These are phyloP conservation scores for Ctenoplectra terminalis DNA, from an alignment of 1,140 invertebrate genomes.

Conservation along the genomic window DNA sequence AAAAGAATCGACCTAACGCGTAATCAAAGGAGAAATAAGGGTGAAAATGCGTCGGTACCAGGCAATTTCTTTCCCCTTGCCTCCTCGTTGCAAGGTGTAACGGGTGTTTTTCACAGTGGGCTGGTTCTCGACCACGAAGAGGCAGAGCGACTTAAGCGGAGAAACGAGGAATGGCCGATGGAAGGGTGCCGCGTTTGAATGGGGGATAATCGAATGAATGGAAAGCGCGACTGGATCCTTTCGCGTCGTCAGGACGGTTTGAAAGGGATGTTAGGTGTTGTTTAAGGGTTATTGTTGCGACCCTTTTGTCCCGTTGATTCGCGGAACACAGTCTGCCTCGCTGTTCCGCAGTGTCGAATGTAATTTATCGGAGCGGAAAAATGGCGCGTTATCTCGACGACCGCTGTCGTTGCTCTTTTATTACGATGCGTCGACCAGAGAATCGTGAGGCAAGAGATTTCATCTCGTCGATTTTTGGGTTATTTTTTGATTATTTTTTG, in stretches of 20 bases:
- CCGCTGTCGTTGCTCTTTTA: neutral
- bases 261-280: constrained; percentile 47
- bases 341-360: too few species aligned
- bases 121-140: constrained; percentile 7
- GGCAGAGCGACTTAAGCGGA: constrained; percentile 1
- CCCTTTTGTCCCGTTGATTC: constrained; percentile 26
- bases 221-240: constrained; percentile 28
- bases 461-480: too few species aligned
- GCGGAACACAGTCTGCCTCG: constrained; percentile 3
- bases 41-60: neutral
- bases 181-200: constrained; percentile 21
- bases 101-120: neutral
- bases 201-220: constrained; percentile 44
- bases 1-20: too few species aligned
- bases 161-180: neutral
- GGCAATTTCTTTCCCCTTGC: too few species aligned
- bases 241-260: constrained; percentile 23
- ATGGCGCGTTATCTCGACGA: neutral
- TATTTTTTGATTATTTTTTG: too few species aligned
- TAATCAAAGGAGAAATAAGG: neutral
- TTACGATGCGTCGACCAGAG: neutral
- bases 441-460: neutral
- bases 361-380: constrained; percentile 47
- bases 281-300: constrained; percentile 47
- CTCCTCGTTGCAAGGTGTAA: neutral